Conservation (phyloP, 2,888 invertebrate genomes). For the Mesorhabditis belari region DNA sequence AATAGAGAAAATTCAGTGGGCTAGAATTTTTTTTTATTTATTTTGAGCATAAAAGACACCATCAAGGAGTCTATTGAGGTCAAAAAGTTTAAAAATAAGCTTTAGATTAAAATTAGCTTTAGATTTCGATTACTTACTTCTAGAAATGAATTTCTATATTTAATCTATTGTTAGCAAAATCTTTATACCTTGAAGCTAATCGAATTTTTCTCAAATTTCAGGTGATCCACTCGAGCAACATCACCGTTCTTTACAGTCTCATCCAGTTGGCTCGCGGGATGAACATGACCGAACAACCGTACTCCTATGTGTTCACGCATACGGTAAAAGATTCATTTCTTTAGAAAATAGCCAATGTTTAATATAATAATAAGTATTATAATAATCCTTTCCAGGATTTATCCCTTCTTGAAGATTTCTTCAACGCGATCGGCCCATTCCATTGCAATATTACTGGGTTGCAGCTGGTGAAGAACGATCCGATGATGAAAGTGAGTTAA, state of each 20-base stretch:
- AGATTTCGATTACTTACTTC: no score
- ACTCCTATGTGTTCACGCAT: conserved; percentile 47
- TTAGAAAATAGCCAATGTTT: neutral
- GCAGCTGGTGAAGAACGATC: conserved; percentile 43
- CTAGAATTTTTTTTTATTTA: no score
- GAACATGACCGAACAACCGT: conserved; percentile 47
- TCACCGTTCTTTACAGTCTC: conserved; percentile 41
- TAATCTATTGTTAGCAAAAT: no score
- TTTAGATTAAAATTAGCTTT: no score
- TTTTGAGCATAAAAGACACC: no score
- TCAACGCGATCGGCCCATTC: conserved; percentile 33
- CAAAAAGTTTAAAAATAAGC: no score
- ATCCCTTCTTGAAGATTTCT: conserved; percentile 44
- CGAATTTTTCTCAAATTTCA: conserved; percentile 7
- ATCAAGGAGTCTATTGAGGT: no score
- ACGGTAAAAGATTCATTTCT: conserved; percentile 18
- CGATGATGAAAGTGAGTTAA: conserved; percentile 40
- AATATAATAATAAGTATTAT: neutral
- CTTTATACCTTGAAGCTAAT: no score
- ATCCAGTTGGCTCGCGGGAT: conserved; percentile 39
- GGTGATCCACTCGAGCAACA: conserved; percentile 47
- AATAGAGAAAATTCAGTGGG: no score
- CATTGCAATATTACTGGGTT: conserved; percentile 50
- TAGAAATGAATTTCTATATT: no score
- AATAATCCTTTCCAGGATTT: conserved; percentile 32